Evolutionary conservation across 2,113 vertebrate genomes (phyloP).

Genomic region (Uria lomvia): DNA sequence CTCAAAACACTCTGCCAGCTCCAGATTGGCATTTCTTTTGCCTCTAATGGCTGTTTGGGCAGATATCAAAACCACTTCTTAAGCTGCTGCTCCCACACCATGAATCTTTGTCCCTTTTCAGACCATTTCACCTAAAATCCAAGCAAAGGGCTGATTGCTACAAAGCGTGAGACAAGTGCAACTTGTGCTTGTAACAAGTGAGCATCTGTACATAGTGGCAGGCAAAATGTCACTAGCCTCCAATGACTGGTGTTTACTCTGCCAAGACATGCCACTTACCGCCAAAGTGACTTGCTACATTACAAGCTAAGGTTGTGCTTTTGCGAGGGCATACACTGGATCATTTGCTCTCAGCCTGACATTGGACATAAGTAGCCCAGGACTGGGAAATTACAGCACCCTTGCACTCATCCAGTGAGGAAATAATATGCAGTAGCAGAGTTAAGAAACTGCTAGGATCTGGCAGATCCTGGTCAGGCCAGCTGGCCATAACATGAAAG

Average conservation of each 20-base stretch:
- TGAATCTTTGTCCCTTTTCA: constrained; percentile 21
- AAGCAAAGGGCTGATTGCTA: constrained; percentile 41
- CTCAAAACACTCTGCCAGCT: background rate
- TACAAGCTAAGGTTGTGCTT: background rate
- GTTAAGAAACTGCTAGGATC: background rate
- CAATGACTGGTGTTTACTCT: background rate
- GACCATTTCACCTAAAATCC: constrained; percentile 47
- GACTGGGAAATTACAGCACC: background rate
- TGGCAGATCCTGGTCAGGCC: background rate
- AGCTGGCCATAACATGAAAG: background rate
- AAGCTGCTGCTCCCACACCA: background rate
- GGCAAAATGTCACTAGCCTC: constrained; percentile 6
- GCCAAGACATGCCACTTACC: background rate
- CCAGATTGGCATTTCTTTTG: background rate
- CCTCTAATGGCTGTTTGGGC: background rate
- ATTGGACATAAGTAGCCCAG: background rate
- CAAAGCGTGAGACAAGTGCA: constrained; percentile 16
- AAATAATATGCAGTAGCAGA: background rate
- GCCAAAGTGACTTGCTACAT: background rate
- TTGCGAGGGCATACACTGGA: background rate
- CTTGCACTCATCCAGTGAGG: background rate
- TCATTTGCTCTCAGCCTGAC: background rate
- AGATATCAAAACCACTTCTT: background rate
- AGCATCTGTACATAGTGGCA: constrained; percentile 4
- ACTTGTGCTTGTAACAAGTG: background rate